These are phyloP conservation scores for Malurus alboscapulatus DNA, from an alignment of 2,113 vertebrate species.

Conservation along the genomic window DNA sequence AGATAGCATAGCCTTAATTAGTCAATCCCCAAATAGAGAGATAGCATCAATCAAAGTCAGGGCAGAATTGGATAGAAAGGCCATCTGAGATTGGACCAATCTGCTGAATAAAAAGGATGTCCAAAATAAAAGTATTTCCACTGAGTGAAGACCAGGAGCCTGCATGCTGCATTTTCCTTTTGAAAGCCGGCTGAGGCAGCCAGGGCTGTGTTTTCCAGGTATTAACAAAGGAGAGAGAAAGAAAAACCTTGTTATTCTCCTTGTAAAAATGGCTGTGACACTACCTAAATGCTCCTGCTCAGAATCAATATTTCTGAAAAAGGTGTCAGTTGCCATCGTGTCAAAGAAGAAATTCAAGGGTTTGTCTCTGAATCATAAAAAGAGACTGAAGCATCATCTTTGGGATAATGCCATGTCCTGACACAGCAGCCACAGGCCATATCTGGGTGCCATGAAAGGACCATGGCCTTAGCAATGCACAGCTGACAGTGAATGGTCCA, in stretches of 20 bases:
- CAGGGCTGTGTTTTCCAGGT: background rate
- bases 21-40: constrained; percentile 20
- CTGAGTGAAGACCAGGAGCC: background rate
- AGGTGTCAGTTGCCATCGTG: background rate
- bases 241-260: constrained; percentile 6
- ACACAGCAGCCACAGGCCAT: background rate
- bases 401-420: background rate
- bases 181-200: background rate
- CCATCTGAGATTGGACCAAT: background rate
- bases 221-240: constrained; percentile 4
- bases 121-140: background rate
- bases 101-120: background rate
- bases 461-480: background rate
- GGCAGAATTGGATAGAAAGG: constrained; percentile 10
- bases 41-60: constrained; percentile 45
- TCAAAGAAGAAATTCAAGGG: background rate
- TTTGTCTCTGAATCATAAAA: background rate
- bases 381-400: background rate
- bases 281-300: background rate
- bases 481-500: fast-evolving
- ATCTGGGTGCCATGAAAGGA: background rate
- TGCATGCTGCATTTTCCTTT: background rate
- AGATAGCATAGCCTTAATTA: constrained; percentile 42
- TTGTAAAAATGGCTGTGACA: background rate
- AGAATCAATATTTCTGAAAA: constrained; percentile 34